A percentile compares a stretch with the other conserved stretches of the same genome.
These are phyloP conservation scores for Spatulosminthurus flaviceps DNA, from an alignment of 2,888 invertebrate genomes.

Conservation along the genomic window DNA sequence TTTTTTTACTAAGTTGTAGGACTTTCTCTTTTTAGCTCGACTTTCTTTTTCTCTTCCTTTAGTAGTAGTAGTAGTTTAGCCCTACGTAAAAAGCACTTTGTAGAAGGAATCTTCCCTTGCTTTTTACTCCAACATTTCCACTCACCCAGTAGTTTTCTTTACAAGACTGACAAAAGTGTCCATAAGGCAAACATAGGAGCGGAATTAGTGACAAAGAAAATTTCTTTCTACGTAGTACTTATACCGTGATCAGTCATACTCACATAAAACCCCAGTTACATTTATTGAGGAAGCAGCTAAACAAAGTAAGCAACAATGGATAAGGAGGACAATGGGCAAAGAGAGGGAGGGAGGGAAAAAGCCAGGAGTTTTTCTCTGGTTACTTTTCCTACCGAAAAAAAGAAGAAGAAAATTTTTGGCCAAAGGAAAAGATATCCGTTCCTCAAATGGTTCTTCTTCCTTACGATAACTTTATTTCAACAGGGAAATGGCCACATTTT, in stretches of 20 bases:
- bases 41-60: neutral
- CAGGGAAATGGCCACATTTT: no score
- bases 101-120: neutral
- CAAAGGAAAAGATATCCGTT: no score
- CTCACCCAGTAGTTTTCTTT: neutral
- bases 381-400: neutral
- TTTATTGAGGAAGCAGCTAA: constrained; percentile 27
- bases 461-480: no score
- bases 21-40: neutral
- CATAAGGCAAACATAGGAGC: constrained; percentile 16
- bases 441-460: no score
- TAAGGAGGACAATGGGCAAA: constrained; percentile 10
- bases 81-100: constrained; percentile 5
- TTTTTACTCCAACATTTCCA: constrained; percentile 11
- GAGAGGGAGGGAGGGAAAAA: constrained; percentile 4
- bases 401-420: neutral
- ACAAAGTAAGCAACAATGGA: constrained; percentile 20
- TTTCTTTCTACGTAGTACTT: neutral
- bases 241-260: constrained; percentile 26
- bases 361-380: neutral
- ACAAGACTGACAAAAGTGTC: neutral
- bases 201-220: constrained; percentile 27
- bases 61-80: no score
- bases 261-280: constrained; percentile 12
- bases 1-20: neutral